These are phyloP conservation scores for Deilephila porcellus DNA, from an alignment of 2,888 invertebrate species.

Conservation along the genomic window DNA sequence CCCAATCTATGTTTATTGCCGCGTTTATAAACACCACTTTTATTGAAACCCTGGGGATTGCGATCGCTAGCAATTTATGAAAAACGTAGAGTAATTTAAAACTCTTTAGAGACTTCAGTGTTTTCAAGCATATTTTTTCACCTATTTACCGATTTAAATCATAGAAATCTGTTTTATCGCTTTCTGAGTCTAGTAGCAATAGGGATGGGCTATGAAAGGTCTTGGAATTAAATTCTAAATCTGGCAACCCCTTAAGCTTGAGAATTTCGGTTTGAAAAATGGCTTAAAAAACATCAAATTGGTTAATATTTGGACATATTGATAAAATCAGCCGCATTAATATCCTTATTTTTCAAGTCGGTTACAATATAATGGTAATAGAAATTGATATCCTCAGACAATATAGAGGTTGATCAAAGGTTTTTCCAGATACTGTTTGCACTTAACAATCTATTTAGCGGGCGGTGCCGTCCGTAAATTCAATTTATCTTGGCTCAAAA, in stretches of 20 bases:
- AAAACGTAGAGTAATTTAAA: too few species aligned
- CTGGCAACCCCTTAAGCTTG: too few species aligned
- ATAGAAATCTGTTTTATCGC: not conserved
- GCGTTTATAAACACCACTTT: not conserved
- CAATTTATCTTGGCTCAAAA: slow-evolving; percentile 56
- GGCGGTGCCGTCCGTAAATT: slow-evolving; percentile 45
- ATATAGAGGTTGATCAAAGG: slow-evolving; percentile 31
- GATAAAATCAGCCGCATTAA: too few species aligned
- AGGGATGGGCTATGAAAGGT: too few species aligned
- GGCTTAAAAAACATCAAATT: too few species aligned
- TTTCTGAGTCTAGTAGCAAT: not conserved
- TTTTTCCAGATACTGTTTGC: slow-evolving; percentile 39
- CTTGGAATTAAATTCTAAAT: too few species aligned
- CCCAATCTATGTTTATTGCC: not conserved
- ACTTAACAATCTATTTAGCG: slow-evolving; percentile 53
- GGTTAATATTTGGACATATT: too few species aligned
- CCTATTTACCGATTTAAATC: not conserved
- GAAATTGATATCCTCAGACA: not conserved
- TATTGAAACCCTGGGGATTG: not conserved
- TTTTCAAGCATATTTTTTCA: too few species aligned
- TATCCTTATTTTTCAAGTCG: too few species aligned
- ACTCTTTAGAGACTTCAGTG: too few species aligned
- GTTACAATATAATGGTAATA: too few species aligned
- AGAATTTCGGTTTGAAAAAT: too few species aligned
- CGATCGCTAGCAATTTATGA: not conserved